Conservation (phyloP, 2,888 invertebrate species). For the Eupeodes latifasciatus region DNA sequence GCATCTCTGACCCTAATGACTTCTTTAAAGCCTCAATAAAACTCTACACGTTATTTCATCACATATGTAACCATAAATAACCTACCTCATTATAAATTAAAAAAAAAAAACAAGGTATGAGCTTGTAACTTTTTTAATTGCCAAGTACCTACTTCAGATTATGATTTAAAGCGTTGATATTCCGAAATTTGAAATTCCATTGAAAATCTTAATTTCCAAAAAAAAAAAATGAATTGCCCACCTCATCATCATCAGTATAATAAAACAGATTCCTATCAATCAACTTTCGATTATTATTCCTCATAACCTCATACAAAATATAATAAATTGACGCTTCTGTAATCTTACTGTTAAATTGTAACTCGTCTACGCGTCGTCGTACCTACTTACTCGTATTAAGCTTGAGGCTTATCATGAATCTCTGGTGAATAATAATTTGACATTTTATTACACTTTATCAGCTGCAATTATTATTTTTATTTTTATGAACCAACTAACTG, state of each 20-base stretch:
- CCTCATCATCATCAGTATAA: not conserved
- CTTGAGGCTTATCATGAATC: conserved; percentile 26
- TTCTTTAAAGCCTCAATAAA: too few species aligned
- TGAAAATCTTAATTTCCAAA: not conserved
- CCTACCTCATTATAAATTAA: too few species aligned
- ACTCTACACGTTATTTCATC: too few species aligned
- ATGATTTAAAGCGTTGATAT: too few species aligned
- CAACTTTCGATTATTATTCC: not conserved
- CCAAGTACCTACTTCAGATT: too few species aligned
- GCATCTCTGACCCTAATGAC: too few species aligned
- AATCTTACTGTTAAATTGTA: conserved; percentile 1
- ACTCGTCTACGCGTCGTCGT: too few species aligned
- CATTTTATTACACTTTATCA: conserved; percentile 27
- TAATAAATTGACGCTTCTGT: not conserved
- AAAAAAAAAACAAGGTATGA: too few species aligned
- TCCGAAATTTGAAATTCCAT: too few species aligned
- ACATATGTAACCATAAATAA: too few species aligned
- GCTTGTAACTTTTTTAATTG: too few species aligned
- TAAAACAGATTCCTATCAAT: not conserved
- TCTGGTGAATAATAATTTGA: conserved; percentile 44
- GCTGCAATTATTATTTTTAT: conserved; percentile 7
- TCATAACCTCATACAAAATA: too few species aligned
- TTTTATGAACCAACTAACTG: conserved; percentile 4
- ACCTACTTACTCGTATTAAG: not conserved
- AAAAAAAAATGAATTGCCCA: not conserved